phyloP scores from a whole-genome alignment of 2,888 invertebrate genomes.

The Criorhina ranunculi region DNA sequence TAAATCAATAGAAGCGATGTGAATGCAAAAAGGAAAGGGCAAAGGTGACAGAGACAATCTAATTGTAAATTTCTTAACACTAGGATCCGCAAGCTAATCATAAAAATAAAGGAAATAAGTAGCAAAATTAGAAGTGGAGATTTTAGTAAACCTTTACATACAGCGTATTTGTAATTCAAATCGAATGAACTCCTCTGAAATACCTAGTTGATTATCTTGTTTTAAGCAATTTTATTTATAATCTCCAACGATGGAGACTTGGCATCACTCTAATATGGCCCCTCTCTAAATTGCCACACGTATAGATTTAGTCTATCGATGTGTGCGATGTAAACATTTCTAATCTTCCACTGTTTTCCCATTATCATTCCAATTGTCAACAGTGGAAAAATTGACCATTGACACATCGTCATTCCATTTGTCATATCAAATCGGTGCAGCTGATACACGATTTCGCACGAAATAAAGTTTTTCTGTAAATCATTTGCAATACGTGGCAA shows the following conservation, averaged over 20 bases:
- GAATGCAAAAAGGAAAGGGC: too few relatives aligned
- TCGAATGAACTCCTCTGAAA: too few relatives aligned
- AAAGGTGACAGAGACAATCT: too few relatives aligned
- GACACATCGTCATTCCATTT: constrained; percentile 31
- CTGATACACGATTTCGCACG: background rate
- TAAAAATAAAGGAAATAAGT: too few relatives aligned
- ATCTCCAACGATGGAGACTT: background rate
- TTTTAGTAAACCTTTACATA: too few relatives aligned
- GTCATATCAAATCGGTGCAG: constrained; percentile 15
- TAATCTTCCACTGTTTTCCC: background rate
- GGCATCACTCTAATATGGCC: constrained; percentile 5
- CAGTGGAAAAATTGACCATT: constrained; percentile 7
- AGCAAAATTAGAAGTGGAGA: too few relatives aligned
- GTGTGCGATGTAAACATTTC: constrained; percentile 36
- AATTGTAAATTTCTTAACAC: too few relatives aligned
- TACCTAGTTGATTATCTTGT: too few relatives aligned
- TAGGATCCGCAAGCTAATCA: too few relatives aligned
- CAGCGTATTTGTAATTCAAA: too few relatives aligned
- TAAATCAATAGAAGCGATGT: too few relatives aligned
- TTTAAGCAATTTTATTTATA: too few relatives aligned
- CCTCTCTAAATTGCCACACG: background rate
- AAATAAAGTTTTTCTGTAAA: constrained; percentile 3
- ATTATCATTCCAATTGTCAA: constrained; percentile 55
- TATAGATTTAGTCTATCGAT: background rate
- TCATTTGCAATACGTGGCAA: constrained; percentile 49